Conservation (phyloP, 1,140 invertebrate species). For the Phymastichus coffea region DNA sequence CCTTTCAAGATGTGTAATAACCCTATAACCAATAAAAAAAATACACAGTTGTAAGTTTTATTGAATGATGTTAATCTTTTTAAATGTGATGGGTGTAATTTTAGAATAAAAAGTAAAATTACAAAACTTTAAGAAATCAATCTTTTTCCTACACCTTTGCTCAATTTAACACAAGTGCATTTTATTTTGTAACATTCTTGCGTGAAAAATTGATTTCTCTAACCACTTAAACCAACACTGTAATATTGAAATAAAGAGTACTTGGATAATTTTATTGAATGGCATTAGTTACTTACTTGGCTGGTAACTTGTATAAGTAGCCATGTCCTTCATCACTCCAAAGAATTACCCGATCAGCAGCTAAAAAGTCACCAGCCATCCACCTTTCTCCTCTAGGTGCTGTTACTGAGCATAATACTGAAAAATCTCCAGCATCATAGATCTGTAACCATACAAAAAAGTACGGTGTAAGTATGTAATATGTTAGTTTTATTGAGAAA, state of each 20-base stretch:
- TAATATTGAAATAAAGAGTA: not conserved
- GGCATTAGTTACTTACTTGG: slow-evolving; percentile 72
- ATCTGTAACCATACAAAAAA: slow-evolving; percentile 64
- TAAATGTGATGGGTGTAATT: slow-evolving; percentile 19
- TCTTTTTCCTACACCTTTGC: not conserved
- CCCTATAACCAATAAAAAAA: slow-evolving; percentile 46
- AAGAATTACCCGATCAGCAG: slow-evolving; percentile 84
- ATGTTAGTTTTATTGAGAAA: not conserved
- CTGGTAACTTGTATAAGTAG: slow-evolving; percentile 91
- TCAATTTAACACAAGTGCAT: not conserved
- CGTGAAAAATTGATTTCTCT: slow-evolving; percentile 8
- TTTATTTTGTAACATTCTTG: not conserved
- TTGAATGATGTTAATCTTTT: slow-evolving; percentile 25
- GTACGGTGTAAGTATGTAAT: not conserved
- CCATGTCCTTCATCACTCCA: slow-evolving; percentile 94
- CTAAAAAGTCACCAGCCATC: slow-evolving; percentile 92
- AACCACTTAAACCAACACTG: not conserved
- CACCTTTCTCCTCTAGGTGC: slow-evolving; percentile 84
- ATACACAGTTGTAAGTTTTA: slow-evolving; percentile 32
- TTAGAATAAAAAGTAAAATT: not conserved
- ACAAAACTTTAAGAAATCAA: slow-evolving; percentile 5
- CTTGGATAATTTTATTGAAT: not conserved
- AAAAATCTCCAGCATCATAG: slow-evolving; percentile 90
- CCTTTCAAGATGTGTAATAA: slow-evolving; percentile 45
- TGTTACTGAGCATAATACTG: slow-evolving; percentile 84